These are phyloP conservation scores for Sylvicola cinctus DNA, from an alignment of 2,888 invertebrate genomes.

Conservation along the genomic window DNA sequence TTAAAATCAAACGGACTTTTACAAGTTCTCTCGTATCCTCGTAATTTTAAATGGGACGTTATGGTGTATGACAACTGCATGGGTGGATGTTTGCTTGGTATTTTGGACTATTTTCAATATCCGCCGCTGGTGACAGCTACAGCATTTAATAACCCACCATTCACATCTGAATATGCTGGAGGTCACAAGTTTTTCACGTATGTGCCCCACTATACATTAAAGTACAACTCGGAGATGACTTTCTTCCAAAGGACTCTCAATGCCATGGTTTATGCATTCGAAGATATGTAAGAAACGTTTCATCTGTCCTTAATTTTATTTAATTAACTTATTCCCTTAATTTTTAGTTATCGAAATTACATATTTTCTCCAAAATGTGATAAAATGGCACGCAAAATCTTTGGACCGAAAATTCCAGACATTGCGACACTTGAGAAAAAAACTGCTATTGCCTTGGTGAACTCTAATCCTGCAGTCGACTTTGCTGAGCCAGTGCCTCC, in stretches of 20 bases:
- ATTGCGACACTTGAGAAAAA: no score
- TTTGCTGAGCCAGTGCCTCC: constrained; percentile 18
- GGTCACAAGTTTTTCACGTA: constrained; percentile 14
- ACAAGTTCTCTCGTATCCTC: not conserved
- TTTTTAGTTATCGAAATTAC: no score
- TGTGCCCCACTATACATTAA: constrained; percentile 10
- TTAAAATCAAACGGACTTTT: no score
- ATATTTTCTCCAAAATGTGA: no score
- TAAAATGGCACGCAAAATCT: no score
- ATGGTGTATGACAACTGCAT: constrained; percentile 17
- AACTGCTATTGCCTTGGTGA: constrained; percentile 14
- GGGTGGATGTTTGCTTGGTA: constrained; percentile 15
- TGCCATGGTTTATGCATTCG: constrained; percentile 9
- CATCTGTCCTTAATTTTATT: no score
- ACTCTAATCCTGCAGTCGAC: constrained; percentile 17
- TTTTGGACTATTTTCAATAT: constrained; percentile 16
- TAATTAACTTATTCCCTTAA: no score
- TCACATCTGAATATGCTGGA: constrained; percentile 11
- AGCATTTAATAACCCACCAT: constrained; percentile 12
- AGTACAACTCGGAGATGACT: constrained; percentile 11
- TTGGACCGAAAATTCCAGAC: no score
- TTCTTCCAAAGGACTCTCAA: constrained; percentile 13
- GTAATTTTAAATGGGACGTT: constrained; percentile 11
- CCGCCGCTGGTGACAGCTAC: constrained; percentile 16
- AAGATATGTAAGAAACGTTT: constrained; percentile 11